Evolutionary conservation across 2,113 vertebrate genomes (phyloP).

Genomic region (Poeciliopsis occidentalis): DNA sequence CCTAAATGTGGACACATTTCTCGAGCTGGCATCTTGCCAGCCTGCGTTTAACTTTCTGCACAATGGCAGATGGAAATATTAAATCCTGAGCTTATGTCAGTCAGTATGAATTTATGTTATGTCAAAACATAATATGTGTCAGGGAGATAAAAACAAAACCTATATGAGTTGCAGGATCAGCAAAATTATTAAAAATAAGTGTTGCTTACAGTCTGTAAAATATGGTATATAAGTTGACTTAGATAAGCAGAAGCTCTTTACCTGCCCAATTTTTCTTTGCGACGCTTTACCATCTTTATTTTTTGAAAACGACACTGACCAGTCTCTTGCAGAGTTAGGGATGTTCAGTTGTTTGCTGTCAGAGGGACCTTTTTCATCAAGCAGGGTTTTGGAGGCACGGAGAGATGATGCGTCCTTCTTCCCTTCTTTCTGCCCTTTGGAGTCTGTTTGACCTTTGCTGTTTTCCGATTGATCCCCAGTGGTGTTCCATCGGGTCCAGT

Average conservation of each 20-base stretch:
- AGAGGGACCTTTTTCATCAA: slow-evolving; percentile 84
- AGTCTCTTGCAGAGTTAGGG: slow-evolving; percentile 86
- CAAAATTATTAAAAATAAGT: no score
- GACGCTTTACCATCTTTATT: slow-evolving; percentile 82
- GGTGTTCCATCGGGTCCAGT: slow-evolving; percentile 71
- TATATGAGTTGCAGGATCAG: no score
- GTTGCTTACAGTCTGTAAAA: no score
- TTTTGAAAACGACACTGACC: slow-evolving; percentile 80
- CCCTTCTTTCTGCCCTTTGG: slow-evolving; percentile 80
- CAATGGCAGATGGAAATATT: no score
- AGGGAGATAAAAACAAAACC: no score
- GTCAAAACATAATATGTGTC: no score
- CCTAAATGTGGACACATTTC: no score
- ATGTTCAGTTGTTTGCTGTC: slow-evolving; percentile 87
- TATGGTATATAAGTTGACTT: background rate
- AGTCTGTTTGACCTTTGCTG: slow-evolving; percentile 47
- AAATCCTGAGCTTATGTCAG: no score
- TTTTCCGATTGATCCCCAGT: slow-evolving; percentile 52
- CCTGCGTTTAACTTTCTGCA: no score
- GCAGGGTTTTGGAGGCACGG: slow-evolving; percentile 84
- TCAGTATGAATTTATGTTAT: no score
- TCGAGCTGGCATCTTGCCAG: no score
- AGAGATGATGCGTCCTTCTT: slow-evolving; percentile 85
- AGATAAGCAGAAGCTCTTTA: slow-evolving; percentile 52
- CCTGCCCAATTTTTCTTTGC: slow-evolving; percentile 87